Evolutionary conservation across 1,140 invertebrate species (phyloP).

Genomic region (Drosophila ambigua): DNA sequence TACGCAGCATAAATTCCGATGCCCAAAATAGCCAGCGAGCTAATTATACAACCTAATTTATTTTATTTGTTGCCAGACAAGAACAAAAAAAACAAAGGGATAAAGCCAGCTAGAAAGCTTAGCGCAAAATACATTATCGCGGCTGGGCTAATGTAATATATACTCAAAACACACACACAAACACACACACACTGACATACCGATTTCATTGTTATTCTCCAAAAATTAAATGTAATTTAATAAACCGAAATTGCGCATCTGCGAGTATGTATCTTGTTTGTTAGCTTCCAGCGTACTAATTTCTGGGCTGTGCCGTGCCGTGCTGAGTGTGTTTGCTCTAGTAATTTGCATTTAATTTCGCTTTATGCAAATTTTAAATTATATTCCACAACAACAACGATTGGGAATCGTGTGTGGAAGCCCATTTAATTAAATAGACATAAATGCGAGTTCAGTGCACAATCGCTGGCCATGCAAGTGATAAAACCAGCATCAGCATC

Average conservation of each 20-base stretch:
- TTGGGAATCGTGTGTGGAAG: slow-evolving; percentile 1
- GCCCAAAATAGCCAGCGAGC: slow-evolving; percentile 44
- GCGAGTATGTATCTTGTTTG: slow-evolving; percentile 33
- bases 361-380: slow-evolving; percentile 63
- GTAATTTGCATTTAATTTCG: slow-evolving; percentile 69
- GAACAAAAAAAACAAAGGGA: slow-evolving; percentile 5
- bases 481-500: slow-evolving; percentile 6
- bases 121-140: slow-evolving; percentile 1
- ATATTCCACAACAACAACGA: slow-evolving; percentile 33
- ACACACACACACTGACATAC: neutral
- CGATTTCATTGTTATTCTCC: slow-evolving; percentile 28
- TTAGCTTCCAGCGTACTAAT: slow-evolving; percentile 15
- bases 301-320: neutral
- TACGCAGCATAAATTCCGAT: slow-evolving; percentile 22
- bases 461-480: slow-evolving; percentile 10
- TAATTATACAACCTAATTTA: slow-evolving; percentile 71
- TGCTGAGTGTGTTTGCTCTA: slow-evolving; percentile 45
- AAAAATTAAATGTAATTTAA: slow-evolving; percentile 64
- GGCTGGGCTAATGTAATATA: slow-evolving; percentile 31
- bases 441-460: slow-evolving; percentile 40
- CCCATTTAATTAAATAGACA: slow-evolving; percentile 61
- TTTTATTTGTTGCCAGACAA: slow-evolving; percentile 46
- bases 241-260: slow-evolving; percentile 53
- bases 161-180: slow-evolving; percentile 1
- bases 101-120: slow-evolving; percentile 3